These are phyloP conservation scores for Chloebia gouldiae DNA, from an alignment of 2,113 vertebrate species.

Conservation along the genomic window DNA sequence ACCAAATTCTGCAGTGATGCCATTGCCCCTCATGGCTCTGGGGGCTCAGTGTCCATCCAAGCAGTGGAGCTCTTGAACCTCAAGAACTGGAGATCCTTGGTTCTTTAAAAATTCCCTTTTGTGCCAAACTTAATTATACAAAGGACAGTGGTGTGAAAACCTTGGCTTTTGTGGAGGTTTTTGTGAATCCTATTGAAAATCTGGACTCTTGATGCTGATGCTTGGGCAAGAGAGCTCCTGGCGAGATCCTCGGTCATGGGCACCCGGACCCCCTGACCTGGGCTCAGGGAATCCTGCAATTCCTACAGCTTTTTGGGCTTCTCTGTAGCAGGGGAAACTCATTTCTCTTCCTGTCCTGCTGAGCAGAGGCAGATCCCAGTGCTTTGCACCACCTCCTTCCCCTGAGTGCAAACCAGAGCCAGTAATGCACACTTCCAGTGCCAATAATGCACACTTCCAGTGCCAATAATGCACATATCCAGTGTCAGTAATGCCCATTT, in stretches of 20 bases:
- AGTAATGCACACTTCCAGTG: accelerated
- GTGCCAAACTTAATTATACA: background rate
- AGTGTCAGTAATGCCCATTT: no score
- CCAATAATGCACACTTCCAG: no score
- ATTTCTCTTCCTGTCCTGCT: background rate
- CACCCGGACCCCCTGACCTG: background rate
- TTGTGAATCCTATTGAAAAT: background rate
- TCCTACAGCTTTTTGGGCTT: background rate
- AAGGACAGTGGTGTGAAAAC: background rate
- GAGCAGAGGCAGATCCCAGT: background rate
- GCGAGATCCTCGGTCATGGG: background rate
- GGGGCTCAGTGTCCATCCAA: background rate
- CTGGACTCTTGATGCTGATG: accelerated
- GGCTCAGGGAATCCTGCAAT: background rate
- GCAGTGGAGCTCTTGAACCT: background rate
- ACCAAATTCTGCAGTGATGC: background rate
- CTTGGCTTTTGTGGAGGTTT: background rate
- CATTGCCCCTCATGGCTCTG: background rate
- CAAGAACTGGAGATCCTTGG: background rate
- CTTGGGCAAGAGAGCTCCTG: background rate
- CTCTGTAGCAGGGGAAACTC: background rate
- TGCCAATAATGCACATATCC: accelerated
- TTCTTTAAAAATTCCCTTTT: background rate
- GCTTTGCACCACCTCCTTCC: background rate
- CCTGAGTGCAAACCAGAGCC: background rate